Percentiles rank a stretch among this genome's conserved stretches.
These are phyloP conservation scores for Melanotaenia pygmaea DNA, from an alignment of 2,797 vertebrate genomes.

Conservation along the genomic window DNA sequence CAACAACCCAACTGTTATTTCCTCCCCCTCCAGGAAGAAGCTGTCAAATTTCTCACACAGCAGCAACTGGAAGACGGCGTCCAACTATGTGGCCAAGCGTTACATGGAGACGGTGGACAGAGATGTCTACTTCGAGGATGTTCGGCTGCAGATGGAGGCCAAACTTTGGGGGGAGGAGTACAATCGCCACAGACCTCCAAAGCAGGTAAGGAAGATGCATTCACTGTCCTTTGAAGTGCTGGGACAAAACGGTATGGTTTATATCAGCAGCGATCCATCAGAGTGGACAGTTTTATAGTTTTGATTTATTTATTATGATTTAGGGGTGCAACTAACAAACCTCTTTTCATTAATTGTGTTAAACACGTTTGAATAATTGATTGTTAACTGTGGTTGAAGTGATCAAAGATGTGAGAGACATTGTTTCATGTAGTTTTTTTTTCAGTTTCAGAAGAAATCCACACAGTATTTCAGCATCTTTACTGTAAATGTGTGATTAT, in stretches of 20 bases:
- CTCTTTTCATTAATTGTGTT: not conserved
- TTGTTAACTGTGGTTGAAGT: no score
- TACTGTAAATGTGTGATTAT: not conserved
- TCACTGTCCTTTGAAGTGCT: not conserved
- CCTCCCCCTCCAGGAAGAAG: slow-evolving; percentile 88
- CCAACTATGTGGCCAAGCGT: slow-evolving; percentile 94
- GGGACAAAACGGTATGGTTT: not conserved
- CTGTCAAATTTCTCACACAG: slow-evolving; percentile 95
- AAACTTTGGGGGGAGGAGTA: slow-evolving; percentile 99
- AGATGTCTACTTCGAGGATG: slow-evolving; percentile 95
- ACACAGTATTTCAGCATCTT: no score
- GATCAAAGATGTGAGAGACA: no score
- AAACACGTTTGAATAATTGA: no score
- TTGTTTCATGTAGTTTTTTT: no score
- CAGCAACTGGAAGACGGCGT: slow-evolving; percentile 94
- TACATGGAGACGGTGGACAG: slow-evolving; percentile 92
- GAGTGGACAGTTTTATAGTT: not conserved
- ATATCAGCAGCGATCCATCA: not conserved
- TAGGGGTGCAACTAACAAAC: no score
- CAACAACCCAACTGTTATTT: not conserved
- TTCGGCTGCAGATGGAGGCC: slow-evolving; percentile 96
- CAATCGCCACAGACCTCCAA: slow-evolving; percentile 95
- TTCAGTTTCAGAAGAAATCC: no score
- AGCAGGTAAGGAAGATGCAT: slow-evolving; percentile 85
- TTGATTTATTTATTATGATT: not conserved